Percentiles rank a stretch among this genome's conserved stretches.
phyloP scores from a whole-genome alignment of 2,888 invertebrate species.

The Rhaphigaster nebulosa region DNA sequence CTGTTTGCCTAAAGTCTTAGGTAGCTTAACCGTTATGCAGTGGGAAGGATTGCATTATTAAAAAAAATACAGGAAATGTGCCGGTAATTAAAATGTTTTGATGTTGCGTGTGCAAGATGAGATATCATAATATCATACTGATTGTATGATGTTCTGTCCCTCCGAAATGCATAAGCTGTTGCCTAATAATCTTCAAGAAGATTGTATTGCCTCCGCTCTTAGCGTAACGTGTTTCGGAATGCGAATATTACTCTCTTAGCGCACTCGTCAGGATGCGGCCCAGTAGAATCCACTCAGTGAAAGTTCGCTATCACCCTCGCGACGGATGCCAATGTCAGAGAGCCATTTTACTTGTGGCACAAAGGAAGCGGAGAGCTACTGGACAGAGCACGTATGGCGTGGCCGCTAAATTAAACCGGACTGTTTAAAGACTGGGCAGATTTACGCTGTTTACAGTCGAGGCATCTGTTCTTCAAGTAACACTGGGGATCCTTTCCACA shows the following conservation, averaged over 20 bases:
- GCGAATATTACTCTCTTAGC: not conserved
- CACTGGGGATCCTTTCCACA: not conserved
- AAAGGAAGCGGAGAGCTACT: not conserved
- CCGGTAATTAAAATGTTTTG: not conserved
- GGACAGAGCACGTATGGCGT: not conserved
- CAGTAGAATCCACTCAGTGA: not conserved
- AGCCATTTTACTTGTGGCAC: not conserved
- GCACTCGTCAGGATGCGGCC: not conserved
- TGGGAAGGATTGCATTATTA: not conserved
- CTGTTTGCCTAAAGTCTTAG: not conserved
- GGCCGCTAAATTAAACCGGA: conserved; percentile 25
- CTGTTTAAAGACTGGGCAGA: not conserved
- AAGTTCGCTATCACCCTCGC: not conserved
- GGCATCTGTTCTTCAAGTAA: not conserved
- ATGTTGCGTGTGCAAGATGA: not conserved
- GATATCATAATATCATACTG: not conserved
- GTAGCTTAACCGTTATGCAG: not conserved
- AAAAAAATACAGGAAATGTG: not conserved
- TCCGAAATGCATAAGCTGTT: not conserved
- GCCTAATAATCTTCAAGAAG: not conserved
- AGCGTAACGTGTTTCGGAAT: not conserved
- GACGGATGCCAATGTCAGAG: not conserved
- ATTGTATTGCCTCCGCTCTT: not conserved
- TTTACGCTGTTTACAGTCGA: not conserved
- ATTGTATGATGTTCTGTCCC: not conserved